Percentiles rank a stretch among this genome's conserved stretches.
These are phyloP conservation scores for Sus scrofa DNA, from an alignment of 2,113 vertebrate species.

Conservation along the genomic window DNA sequence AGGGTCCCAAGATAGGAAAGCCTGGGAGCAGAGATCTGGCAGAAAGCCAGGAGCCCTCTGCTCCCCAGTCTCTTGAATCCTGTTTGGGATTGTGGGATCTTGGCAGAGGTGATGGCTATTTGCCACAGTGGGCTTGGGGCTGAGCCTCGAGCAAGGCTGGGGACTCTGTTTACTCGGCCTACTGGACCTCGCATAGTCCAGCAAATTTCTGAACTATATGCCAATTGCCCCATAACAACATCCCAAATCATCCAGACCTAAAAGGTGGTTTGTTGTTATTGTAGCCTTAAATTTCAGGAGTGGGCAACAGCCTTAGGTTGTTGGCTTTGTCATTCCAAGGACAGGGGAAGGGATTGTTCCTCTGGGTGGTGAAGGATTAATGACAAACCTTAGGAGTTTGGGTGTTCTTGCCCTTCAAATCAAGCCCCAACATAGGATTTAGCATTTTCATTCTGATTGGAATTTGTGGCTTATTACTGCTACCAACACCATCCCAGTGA, in stretches of 20 bases:
- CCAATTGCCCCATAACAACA: background rate
- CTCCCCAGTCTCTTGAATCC: background rate
- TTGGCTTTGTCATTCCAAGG: background rate
- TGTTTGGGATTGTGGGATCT: background rate
- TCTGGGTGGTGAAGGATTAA: background rate
- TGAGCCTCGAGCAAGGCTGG: background rate
- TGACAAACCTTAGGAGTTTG: background rate
- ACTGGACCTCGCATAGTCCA: no score
- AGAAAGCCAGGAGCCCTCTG: background rate
- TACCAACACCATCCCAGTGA: constrained; percentile 66
- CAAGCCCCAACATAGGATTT: constrained; percentile 41
- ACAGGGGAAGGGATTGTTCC: background rate
- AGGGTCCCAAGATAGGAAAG: no score
- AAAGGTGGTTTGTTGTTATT: background rate
- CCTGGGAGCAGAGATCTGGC: background rate
- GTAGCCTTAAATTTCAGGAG: background rate
- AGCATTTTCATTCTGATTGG: constrained; percentile 78
- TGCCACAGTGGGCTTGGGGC: background rate
- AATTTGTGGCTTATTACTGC: constrained; percentile 81
- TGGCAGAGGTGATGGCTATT: background rate
- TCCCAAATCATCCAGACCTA: background rate
- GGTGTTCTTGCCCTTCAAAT: constrained; percentile 56
- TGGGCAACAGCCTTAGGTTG: background rate
- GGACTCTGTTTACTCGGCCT: background rate
- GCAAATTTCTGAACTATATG: background rate